Percentiles rank a stretch among this genome's conserved stretches.
Conservation (phyloP, 2,888 invertebrate species). For the Acanthacorydalis orientalis region DNA sequence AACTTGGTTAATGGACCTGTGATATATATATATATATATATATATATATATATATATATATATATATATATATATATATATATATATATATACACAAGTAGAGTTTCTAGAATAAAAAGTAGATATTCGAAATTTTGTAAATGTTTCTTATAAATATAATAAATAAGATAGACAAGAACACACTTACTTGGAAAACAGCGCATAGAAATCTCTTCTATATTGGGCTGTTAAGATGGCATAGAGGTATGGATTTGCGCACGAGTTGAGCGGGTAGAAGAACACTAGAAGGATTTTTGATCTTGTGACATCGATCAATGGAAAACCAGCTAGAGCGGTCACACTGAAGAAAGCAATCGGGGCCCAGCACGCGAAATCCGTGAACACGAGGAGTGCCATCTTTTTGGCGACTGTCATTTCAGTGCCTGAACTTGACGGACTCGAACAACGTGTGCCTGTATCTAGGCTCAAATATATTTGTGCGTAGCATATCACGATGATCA, state of each 20-base stretch:
- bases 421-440: constrained; percentile 21
- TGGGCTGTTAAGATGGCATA: constrained; percentile 83
- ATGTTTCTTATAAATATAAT: too few relatives aligned
- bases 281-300: constrained; percentile 68
- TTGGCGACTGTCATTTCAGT: constrained; percentile 66
- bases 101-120: too few relatives aligned
- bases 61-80: too few relatives aligned
- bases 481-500: constrained; percentile 70
- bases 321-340: constrained; percentile 68
- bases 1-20: too few relatives aligned
- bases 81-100: too few relatives aligned
- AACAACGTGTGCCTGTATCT: constrained; percentile 45
- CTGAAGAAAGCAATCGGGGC: constrained; percentile 84
- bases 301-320: constrained; percentile 67
- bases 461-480: constrained; percentile 72
- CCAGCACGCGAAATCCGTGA: constrained; percentile 71
- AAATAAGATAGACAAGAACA: neutral
- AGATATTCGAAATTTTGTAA: too few relatives aligned
- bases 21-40: too few relatives aligned
- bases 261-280: constrained; percentile 82
- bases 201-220: constrained; percentile 58
- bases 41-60: too few relatives aligned
- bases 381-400: constrained; percentile 75
- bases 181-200: constrained; percentile 44
- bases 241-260: constrained; percentile 83